Evolutionary conservation across 92 coral and sea anemone genomes (phyloP).

Genomic region (Pocillopora grandis): DNA sequence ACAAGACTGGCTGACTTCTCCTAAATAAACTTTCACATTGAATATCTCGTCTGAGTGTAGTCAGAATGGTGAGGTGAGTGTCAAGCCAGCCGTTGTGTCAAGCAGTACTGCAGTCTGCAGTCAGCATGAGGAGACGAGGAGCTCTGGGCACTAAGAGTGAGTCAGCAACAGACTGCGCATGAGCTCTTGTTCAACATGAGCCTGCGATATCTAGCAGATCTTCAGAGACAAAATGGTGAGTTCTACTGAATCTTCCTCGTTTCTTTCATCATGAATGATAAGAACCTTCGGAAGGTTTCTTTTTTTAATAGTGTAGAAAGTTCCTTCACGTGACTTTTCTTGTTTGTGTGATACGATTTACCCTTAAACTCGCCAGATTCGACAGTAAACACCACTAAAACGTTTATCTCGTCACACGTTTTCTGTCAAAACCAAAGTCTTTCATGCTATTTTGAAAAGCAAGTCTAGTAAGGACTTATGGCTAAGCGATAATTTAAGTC

Average conservation of each 20-base stretch:
- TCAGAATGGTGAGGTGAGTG: too few species aligned
- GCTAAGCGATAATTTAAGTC: too few species aligned
- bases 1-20: too few species aligned
- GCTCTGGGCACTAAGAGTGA: conserved; percentile 44
- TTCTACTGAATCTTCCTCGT: neutral
- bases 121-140: neutral
- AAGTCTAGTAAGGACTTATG: neutral
- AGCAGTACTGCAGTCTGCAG: too few species aligned
- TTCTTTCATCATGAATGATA: neutral
- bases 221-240: conserved; percentile 60
- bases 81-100: too few species aligned
- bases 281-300: neutral
- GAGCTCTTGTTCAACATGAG: conserved; percentile 25
- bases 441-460: neutral
- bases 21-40: too few species aligned
- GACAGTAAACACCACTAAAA: neutral
- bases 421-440: neutral
- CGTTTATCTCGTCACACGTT: neutral
- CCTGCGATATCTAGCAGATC: conserved; percentile 38
- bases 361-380: neutral
- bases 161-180: conserved; percentile 81
- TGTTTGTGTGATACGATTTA: neutral
- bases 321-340: too few species aligned
- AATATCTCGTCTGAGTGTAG: too few species aligned
- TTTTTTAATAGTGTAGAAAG: neutral